Evolutionary conservation across 2,797 vertebrate species (phyloP).

Genomic region (Varecia variegata): DNA sequence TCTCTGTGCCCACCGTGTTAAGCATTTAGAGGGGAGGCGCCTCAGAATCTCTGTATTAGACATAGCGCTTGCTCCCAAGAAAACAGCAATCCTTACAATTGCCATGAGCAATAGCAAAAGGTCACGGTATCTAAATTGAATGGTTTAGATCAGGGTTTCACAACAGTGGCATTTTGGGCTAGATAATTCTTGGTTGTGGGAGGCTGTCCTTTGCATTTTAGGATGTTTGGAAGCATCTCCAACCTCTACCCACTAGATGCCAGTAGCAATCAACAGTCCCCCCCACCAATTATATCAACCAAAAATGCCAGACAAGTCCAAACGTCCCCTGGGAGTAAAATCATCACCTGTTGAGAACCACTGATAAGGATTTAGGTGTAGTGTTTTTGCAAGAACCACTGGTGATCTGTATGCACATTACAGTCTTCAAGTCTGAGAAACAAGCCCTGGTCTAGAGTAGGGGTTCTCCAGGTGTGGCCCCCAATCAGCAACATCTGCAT

Average conservation of each 20-base stretch:
- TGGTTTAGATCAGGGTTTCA: background rate
- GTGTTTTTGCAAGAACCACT: background rate
- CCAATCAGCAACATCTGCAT: rapidly evolving
- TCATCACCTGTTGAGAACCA: background rate
- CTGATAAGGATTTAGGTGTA: background rate
- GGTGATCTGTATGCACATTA: too few relatives aligned
- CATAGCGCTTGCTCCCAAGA: background rate
- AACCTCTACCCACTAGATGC: background rate
- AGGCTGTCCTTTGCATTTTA: background rate
- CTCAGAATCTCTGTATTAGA: background rate
- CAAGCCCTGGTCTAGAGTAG: background rate
- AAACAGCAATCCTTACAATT: background rate
- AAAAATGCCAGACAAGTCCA: background rate
- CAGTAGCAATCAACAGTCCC: background rate
- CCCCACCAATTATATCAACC: background rate
- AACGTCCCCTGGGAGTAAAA: background rate
- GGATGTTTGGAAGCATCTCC: background rate
- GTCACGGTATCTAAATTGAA: background rate
- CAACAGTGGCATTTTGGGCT: background rate
- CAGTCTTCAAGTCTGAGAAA: background rate
- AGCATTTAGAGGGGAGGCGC: background rate
- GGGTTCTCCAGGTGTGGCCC: background rate
- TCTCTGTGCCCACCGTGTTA: background rate
- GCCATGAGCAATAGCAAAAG: background rate
- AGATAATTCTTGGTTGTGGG: background rate